These are phyloP conservation scores for Amblyraja radiata DNA, from an alignment of 2,797 vertebrate genomes.

Conservation along the genomic window DNA sequence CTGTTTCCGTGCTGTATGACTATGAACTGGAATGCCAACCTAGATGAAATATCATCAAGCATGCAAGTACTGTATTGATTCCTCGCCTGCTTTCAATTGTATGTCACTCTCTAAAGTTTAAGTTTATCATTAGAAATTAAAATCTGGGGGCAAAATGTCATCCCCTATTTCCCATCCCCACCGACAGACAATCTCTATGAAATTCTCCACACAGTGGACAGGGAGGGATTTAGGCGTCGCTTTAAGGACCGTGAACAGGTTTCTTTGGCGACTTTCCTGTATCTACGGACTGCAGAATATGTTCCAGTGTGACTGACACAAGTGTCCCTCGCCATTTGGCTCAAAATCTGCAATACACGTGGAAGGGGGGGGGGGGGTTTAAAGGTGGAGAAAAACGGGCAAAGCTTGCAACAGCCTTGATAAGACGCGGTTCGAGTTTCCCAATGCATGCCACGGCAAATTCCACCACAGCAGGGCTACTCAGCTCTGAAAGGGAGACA, in stretches of 20 bases:
- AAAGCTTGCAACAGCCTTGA: background rate
- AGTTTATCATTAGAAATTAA: background rate
- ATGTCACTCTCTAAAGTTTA: background rate
- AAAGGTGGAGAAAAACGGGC: background rate
- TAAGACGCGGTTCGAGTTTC: background rate
- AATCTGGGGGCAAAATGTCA: background rate
- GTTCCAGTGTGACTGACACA: background rate
- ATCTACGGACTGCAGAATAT: background rate
- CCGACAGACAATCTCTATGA: background rate
- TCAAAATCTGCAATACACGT: background rate
- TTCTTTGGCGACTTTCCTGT: background rate
- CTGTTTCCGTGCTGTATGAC: too few relatives aligned
- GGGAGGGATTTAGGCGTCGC: background rate
- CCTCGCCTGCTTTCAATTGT: too few relatives aligned
- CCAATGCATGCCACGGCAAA: background rate
- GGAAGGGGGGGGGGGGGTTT: background rate
- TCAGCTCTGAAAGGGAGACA: background rate
- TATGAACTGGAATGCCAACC: too few relatives aligned
- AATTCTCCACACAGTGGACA: background rate
- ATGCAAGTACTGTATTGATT: too few relatives aligned
- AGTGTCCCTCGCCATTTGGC: background rate
- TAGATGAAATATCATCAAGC: too few relatives aligned
- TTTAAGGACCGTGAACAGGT: background rate
- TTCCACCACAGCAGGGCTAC: background rate
- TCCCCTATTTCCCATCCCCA: conserved; percentile 21